phyloP scores from a whole-genome alignment of 1,140 invertebrate species.

The Schlechtendalia chinensis region DNA sequence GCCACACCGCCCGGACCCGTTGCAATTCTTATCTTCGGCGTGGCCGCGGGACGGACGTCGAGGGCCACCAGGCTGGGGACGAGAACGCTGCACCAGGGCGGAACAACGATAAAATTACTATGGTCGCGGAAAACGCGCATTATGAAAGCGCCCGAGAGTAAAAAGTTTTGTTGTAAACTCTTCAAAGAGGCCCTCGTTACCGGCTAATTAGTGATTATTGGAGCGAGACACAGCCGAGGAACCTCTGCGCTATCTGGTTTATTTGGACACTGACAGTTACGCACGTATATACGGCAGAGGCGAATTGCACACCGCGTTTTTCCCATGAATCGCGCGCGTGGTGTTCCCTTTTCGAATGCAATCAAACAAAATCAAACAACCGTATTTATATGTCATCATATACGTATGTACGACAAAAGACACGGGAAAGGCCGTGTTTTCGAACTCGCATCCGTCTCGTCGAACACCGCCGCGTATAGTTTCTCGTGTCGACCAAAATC shows the following conservation, averaged over 20 bases:
- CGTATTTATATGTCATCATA: neutral
- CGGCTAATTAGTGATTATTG: conserved; percentile 50
- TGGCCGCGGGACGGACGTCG: neutral
- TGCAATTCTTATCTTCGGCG: no score
- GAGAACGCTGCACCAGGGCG: neutral
- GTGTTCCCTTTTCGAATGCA: conserved; percentile 32
- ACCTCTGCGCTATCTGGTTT: conserved; percentile 25
- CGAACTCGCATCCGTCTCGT: conserved; percentile 20
- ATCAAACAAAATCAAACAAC: conserved; percentile 50
- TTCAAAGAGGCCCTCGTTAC: conserved; percentile 46
- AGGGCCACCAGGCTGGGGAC: no score
- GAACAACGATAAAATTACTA: conserved; percentile 24
- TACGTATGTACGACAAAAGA: conserved; percentile 17
- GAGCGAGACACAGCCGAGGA: conserved; percentile 25
- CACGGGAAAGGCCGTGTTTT: conserved; percentile 8
- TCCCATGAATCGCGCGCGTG: conserved; percentile 29
- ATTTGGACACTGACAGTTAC: conserved; percentile 42
- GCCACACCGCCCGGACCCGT: no score
- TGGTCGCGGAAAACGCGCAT: neutral
- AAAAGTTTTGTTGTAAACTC: conserved; percentile 49
- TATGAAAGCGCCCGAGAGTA: conserved; percentile 35
- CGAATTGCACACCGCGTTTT: conserved; percentile 46
- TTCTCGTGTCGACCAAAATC: conserved; percentile 2
- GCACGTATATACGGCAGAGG: conserved; percentile 12
- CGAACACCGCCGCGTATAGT: neutral